phyloP scores from a whole-genome alignment of 2,888 invertebrate genomes.

The Stenchaetothrips biformis region DNA sequence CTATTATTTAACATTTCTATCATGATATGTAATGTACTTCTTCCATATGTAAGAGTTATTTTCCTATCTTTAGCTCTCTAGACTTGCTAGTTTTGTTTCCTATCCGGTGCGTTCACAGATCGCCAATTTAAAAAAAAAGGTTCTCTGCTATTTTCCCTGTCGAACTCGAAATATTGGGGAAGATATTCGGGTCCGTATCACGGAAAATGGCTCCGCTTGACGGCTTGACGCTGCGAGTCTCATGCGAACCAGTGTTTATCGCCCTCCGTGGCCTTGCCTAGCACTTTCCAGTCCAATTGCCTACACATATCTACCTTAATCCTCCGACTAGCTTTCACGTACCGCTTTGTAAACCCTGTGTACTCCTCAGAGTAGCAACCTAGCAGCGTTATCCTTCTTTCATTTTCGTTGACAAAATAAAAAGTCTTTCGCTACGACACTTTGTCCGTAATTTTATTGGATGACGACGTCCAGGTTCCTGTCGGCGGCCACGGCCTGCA shows the following conservation, averaged over 20 bases:
- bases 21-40: neutral
- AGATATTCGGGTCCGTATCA: slow-evolving; percentile 18
- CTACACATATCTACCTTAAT: neutral
- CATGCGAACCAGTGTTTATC: neutral
- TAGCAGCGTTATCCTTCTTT: neutral
- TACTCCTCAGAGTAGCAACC: neutral
- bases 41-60: slow-evolving; percentile 22
- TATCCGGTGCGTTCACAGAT: neutral
- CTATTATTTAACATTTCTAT: neutral
- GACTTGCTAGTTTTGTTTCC: neutral
- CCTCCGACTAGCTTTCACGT: neutral
- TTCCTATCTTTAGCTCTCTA: slow-evolving; percentile 9
- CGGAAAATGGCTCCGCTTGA: neutral
- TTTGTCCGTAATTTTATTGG: neutral
- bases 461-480: neutral
- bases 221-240: neutral
- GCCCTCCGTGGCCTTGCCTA: neutral
- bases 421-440: neutral
- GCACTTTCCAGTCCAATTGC: neutral
- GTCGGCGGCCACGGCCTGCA: neutral
- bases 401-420: neutral
- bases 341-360: neutral
- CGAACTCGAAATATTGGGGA: slow-evolving; percentile 21
- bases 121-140: neutral
- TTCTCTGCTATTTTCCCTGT: neutral